These are phyloP conservation scores for Cisticola juncidis DNA, from an alignment of 2,113 vertebrate species.

Conservation along the genomic window DNA sequence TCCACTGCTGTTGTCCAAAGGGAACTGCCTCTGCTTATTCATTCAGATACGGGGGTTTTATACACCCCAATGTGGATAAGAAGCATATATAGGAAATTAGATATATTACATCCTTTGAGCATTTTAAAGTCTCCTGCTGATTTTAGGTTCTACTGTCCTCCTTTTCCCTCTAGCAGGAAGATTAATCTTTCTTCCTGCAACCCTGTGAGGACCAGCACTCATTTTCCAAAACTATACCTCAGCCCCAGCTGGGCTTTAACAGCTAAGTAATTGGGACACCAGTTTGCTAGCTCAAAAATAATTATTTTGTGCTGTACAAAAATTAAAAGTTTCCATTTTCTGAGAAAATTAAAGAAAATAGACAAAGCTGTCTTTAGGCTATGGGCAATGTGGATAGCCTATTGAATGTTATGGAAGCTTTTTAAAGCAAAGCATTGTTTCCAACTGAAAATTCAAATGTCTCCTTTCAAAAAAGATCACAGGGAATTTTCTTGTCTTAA, in stretches of 20 bases:
- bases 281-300: neutral
- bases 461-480: neutral
- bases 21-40: neutral
- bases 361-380: neutral
- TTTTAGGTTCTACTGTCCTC: neutral
- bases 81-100: neutral
- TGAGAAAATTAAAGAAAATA: neutral
- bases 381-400: neutral
- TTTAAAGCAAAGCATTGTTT: slow-evolving; percentile 9
- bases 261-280: slow-evolving; percentile 20
- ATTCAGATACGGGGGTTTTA: neutral
- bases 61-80: neutral
- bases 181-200: neutral
- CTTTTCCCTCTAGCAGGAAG: neutral
- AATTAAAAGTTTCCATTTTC: slow-evolving; percentile 16
- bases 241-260: neutral
- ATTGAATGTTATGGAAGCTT: neutral
- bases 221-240: slow-evolving; percentile 27
- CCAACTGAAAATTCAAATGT: neutral
- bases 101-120: neutral
- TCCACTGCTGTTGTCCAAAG: neutral
- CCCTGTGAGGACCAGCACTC: neutral
- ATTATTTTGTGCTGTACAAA: neutral
- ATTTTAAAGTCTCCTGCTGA: neutral
- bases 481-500: neutral